A percentile compares a stretch with the other conserved stretches of the same genome.
Conservation (phyloP, 2,888 invertebrate genomes). For the Apodemia hepburni region DNA sequence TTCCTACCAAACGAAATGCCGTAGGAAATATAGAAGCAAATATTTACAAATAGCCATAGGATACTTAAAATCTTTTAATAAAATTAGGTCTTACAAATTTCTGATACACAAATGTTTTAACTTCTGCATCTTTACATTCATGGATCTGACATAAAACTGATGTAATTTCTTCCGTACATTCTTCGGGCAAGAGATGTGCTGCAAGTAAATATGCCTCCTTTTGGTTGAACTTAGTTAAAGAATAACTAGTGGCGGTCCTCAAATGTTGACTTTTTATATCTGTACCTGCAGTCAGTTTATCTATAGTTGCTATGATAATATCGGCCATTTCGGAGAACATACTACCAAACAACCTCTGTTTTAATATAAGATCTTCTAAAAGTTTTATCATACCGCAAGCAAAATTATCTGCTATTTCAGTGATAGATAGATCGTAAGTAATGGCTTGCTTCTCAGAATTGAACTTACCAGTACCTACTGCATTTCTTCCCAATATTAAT, state of each 20-base stretch:
- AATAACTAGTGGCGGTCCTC: not conserved
- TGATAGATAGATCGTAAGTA: conserved; percentile 1
- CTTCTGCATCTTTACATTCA: not conserved
- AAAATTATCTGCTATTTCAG: too few relatives aligned
- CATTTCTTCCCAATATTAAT: conserved; percentile 1
- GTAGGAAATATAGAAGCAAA: too few relatives aligned
- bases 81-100: not conserved
- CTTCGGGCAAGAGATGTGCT: not conserved
- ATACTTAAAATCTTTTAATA: not conserved
- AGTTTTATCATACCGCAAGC: not conserved
- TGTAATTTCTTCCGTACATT: not conserved
- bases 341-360: not conserved
- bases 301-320: not conserved
- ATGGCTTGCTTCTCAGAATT: not conserved
- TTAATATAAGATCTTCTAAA: not conserved
- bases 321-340: not conserved
- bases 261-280: not conserved
- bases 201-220: conserved; percentile 5
- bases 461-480: conserved; percentile 6
- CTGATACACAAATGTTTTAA: not conserved
- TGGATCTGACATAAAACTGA: not conserved
- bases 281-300: not conserved
- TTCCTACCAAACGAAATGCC: too few relatives aligned
- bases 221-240: not conserved
- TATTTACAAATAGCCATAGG: not conserved